Conservation (phyloP, 1,140 invertebrate genomes). For the Reticulitermes speratus region DNA sequence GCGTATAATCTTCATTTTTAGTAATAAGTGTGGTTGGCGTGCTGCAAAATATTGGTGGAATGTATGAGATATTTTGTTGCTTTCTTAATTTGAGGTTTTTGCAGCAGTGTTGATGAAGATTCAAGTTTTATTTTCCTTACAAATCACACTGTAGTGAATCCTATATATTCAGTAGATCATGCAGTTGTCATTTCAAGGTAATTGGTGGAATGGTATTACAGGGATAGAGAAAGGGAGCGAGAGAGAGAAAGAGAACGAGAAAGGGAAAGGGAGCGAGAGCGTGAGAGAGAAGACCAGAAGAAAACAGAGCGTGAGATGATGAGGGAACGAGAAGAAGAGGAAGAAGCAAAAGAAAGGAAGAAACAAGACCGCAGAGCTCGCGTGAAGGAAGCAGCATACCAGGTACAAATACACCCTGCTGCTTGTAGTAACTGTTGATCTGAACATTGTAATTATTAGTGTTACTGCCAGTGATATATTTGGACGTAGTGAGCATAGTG, state of each 20-base stretch:
- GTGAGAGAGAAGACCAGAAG: constrained; percentile 41
- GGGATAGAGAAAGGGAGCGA: constrained; percentile 23
- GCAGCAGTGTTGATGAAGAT: too few species aligned
- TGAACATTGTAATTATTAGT: too few species aligned
- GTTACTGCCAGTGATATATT: too few species aligned
- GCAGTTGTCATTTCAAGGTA: background rate
- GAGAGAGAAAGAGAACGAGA: constrained; percentile 42
- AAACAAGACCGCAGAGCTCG: constrained; percentile 85
- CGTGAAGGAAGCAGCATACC: constrained; percentile 93
- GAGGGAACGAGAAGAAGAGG: constrained; percentile 84
- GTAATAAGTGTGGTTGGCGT: too few species aligned
- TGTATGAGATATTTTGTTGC: too few species aligned
- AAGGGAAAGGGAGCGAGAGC: constrained; percentile 49
- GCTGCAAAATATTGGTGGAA: too few species aligned
- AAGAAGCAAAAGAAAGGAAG: constrained; percentile 86
- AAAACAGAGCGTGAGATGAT: constrained; percentile 62
- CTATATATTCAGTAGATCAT: too few species aligned
- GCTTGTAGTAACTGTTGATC: too few species aligned
- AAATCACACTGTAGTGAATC: too few species aligned
- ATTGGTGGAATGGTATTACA: background rate
- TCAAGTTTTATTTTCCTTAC: too few species aligned
- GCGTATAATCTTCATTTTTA: background rate
- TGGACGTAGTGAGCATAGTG: too few species aligned
- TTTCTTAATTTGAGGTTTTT: too few species aligned
- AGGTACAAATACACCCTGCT: constrained; percentile 58